Conservation (phyloP, 1,140 invertebrate genomes). For the Sogatella furcifera region DNA sequence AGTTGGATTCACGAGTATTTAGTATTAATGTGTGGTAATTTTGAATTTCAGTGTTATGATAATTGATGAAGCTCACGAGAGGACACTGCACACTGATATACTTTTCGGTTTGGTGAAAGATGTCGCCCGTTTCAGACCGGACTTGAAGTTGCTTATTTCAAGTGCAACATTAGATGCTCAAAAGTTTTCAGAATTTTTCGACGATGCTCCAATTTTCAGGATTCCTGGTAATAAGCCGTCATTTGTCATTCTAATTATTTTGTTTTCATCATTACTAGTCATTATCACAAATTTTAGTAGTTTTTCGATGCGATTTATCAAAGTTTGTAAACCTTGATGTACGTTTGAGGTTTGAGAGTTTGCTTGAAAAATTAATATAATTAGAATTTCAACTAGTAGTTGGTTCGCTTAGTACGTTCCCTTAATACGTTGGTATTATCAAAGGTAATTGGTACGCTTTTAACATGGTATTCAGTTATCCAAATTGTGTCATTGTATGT, state of each 20-base stretch:
- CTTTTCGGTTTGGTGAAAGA: conserved; percentile 98
- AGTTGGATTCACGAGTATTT: too few relatives aligned
- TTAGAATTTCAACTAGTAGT: conserved; percentile 3
- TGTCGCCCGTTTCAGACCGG: conserved; percentile 86
- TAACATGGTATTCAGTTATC: too few relatives aligned
- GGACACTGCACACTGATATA: conserved; percentile 96
- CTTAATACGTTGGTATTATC: too few relatives aligned
- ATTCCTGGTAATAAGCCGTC: conserved; percentile 62
- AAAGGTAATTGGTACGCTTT: too few relatives aligned
- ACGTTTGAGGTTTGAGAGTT: too few relatives aligned
- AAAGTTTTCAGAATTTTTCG: conserved; percentile 98
- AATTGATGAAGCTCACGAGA: conserved; percentile 98
- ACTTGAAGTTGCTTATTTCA: conserved; percentile 93
- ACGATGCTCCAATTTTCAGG: conserved; percentile 94
- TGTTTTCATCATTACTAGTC: too few relatives aligned
- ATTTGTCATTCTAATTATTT: background rate
- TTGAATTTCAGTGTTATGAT: conserved; percentile 79
- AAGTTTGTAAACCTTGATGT: too few relatives aligned
- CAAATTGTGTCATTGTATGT: too few relatives aligned
- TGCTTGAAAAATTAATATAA: background rate
- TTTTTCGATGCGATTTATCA: too few relatives aligned
- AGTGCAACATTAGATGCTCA: conserved; percentile 96
- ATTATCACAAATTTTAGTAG: too few relatives aligned
- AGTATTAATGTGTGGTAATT: background rate
- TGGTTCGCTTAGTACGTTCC: too few relatives aligned